A percentile compares a stretch with the other conserved stretches of the same genome.
Evolutionary conservation across 2,888 invertebrate genomes (phyloP).

Genomic region (Eupithecia inturbata): DNA sequence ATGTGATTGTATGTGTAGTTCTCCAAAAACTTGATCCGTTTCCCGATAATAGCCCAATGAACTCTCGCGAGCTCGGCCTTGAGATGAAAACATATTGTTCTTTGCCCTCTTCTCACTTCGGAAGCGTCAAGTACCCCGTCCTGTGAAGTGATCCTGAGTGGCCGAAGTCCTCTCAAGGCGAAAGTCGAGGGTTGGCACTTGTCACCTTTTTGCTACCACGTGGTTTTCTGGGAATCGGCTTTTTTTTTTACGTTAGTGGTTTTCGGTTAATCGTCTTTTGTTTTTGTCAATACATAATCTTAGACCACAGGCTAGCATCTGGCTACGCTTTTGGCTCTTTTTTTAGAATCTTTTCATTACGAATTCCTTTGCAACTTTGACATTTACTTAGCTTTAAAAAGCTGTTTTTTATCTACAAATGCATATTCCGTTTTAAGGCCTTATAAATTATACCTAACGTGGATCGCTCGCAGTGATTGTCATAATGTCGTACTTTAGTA

Average conservation of each 20-base stretch:
- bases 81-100: conserved; percentile 9
- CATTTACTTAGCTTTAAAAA: background rate
- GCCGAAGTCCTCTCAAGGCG: background rate
- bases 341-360: background rate
- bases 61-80: background rate
- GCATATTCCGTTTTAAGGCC: background rate
- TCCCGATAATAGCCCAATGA: background rate
- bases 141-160: conserved; percentile 7
- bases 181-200: conserved; percentile 10
- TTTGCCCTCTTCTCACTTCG: background rate
- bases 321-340: background rate
- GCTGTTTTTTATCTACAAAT: background rate
- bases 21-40: background rate
- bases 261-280: background rate
- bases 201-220: conserved; percentile 6
- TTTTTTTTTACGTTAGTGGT: background rate
- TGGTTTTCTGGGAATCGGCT: background rate
- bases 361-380: background rate
- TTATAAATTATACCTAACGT: background rate
- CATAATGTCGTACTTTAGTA: background rate
- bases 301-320: background rate
- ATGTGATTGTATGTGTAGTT: background rate
- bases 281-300: background rate
- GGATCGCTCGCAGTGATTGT: background rate
- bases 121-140: conserved; percentile 5